phyloP scores from a whole-genome alignment of 1,140 invertebrate genomes.

The Drepana arcuata region DNA sequence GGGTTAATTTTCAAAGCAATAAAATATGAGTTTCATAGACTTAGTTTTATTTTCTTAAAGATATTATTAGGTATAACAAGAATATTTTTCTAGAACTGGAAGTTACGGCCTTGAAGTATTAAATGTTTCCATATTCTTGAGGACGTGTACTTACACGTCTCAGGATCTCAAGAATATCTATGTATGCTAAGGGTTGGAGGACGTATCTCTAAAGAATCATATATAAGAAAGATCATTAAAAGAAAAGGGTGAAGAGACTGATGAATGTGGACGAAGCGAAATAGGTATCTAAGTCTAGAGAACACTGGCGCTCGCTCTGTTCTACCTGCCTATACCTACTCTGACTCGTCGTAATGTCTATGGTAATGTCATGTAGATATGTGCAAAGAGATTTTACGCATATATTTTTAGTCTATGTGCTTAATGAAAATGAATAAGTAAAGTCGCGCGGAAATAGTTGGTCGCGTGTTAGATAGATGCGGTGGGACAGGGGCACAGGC shows the following conservation, averaged over 20 bases:
- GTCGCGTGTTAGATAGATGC: too few relatives aligned
- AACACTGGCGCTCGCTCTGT: neutral
- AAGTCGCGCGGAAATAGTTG: too few relatives aligned
- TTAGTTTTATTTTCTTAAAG: constrained; percentile 21
- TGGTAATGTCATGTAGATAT: neutral
- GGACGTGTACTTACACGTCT: too few relatives aligned
- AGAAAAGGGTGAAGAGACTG: neutral
- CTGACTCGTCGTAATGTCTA: too few relatives aligned
- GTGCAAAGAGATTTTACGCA: neutral
- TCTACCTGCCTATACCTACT: neutral
- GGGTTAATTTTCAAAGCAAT: constrained; percentile 21
- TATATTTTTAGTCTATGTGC: neutral
- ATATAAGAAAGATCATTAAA: neutral
- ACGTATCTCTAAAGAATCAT: neutral
- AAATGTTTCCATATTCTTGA: neutral
- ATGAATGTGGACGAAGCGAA: neutral
- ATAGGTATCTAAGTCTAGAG: neutral
- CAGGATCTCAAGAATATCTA: too few relatives aligned
- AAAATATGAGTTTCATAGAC: constrained; percentile 9
- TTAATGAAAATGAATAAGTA: too few relatives aligned
- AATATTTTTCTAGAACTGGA: neutral
- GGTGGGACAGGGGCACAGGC: too few relatives aligned
- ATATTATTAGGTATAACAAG: neutral
- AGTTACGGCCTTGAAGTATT: neutral
- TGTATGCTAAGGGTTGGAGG: too few relatives aligned